Evolutionary conservation across 1,140 invertebrate genomes (phyloP).

Genomic region (Drepana arcuata): DNA sequence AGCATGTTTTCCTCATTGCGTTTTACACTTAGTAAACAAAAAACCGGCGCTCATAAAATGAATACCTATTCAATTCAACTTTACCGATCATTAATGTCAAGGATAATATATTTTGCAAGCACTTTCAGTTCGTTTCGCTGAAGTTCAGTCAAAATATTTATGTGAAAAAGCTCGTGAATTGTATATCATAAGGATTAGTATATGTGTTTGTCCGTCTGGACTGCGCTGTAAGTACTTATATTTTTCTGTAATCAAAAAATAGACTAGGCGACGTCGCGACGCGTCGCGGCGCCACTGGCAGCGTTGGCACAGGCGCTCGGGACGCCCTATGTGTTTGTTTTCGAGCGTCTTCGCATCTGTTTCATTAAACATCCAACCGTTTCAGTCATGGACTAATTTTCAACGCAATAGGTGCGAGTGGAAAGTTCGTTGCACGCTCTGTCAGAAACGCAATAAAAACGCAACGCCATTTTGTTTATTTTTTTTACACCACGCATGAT

Average conservation of each 20-base stretch:
- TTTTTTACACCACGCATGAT: slow-evolving; percentile 7
- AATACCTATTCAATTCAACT: too few relatives aligned
- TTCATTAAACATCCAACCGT: slow-evolving; percentile 59
- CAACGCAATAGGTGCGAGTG: slow-evolving; percentile 41
- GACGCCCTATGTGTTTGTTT: slow-evolving; percentile 44
- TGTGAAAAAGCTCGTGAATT: too few relatives aligned
- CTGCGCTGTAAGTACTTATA: not conserved
- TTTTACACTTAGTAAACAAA: too few relatives aligned
- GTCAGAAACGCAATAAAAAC: slow-evolving; percentile 22
- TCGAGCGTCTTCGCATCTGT: slow-evolving; percentile 61
- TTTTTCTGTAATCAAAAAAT: slow-evolving; percentile 32
- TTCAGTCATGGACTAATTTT: slow-evolving; percentile 59
- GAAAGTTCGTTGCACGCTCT: slow-evolving; percentile 17
- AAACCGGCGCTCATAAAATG: too few relatives aligned
- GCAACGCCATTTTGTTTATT: slow-evolving; percentile 36
- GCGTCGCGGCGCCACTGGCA: slow-evolving; percentile 46
- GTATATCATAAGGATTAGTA: too few relatives aligned
- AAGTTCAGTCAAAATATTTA: too few relatives aligned
- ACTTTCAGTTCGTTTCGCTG: too few relatives aligned
- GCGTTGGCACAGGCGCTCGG: slow-evolving; percentile 49
- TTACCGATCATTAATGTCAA: too few relatives aligned
- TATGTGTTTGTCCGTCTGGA: not conserved
- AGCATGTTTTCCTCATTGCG: too few relatives aligned
- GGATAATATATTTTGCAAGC: too few relatives aligned
- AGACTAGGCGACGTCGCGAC: slow-evolving; percentile 40